Conservation (phyloP, 2,888 invertebrate genomes). For the Arrhopalites spinosus region DNA sequence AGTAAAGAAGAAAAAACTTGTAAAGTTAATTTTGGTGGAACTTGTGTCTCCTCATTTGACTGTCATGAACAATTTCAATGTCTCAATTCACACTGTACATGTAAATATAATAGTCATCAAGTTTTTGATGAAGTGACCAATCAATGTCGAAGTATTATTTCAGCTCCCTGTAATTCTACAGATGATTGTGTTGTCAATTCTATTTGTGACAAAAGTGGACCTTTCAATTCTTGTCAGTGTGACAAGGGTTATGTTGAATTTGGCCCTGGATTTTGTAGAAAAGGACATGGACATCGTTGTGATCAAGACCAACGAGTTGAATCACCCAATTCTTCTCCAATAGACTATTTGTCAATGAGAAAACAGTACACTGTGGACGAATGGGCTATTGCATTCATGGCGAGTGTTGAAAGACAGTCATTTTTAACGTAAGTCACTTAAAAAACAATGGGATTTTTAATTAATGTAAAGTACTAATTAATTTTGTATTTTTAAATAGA, state of each 20-base stretch:
- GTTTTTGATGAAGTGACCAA: background rate
- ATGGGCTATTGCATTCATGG: background rate
- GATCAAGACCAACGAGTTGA: background rate
- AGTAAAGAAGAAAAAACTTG: background rate
- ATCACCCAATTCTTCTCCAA: no score
- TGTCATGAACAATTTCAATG: slow-evolving; percentile 6
- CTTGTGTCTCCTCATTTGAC: background rate
- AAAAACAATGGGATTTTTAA: background rate
- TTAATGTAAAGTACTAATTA: background rate
- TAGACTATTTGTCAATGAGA: background rate
- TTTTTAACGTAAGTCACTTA: background rate
- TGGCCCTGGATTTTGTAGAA: slow-evolving; percentile 11
- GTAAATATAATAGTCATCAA: background rate
- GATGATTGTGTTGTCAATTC: slow-evolving; percentile 3
- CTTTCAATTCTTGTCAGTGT: slow-evolving; percentile 10
- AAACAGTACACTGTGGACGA: background rate
- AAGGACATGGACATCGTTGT: background rate
- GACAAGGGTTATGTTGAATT: background rate
- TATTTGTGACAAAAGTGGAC: background rate
- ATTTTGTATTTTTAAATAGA: background rate
- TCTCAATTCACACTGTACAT: background rate
- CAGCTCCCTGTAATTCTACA: background rate
- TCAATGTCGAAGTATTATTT: background rate
- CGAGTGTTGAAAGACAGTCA: background rate
- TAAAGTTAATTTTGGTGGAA: background rate